Evolutionary conservation across 2,888 invertebrate species (phyloP), one percentile per base, ranked within the genome.

Genomic region (Nomada flava): DNA sequence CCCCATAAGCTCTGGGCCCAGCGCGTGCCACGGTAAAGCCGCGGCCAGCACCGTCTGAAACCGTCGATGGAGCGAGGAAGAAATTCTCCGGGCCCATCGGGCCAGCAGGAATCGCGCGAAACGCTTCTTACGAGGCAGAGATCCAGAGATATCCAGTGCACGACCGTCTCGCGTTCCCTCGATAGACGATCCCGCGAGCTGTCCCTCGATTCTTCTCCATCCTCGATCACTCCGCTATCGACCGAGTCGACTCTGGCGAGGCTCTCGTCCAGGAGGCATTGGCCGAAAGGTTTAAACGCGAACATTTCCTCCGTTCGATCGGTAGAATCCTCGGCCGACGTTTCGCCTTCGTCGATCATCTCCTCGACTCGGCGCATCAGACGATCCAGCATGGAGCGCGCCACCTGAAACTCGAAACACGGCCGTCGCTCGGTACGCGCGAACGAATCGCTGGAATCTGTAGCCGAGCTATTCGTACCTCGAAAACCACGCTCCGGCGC

Each of bases 101-200:
- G 36, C 20, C 26, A 10, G 2, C 7, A 10, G 29, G 11, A 44
- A 55, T 63, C 10, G n/a, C 2, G 0, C 5, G 26, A 57, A 44
- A 42, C 29, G 20, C 10, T 55, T 44, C 72, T 87, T 82, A 91
- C 91, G 79, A 89, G 78, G 64, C 86, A 89, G 67, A 86, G 71
- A n/a, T 90, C 69, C 7, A 82, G 75, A 5, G 87, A 70, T 0
- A 91, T 36, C 91, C 91, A 91, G 64, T 89, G 79, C 73, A 88
- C 64, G 20, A 80, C n/a, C 15, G 15, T 29, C 50, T 74, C 76
- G 44, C 20, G 57, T 2, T 67, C 47, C 2, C 9, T 0, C 1
- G 15, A 0, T 2, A 10, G 20, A 15, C 1, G n/a, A 15, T 65
- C 64, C 11, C 15, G 23, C 2, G 20, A 20, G 0, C 50, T 20